Conservation (phyloP, 2,888 invertebrate genomes). For the Rhynchonema sp. region DNA sequence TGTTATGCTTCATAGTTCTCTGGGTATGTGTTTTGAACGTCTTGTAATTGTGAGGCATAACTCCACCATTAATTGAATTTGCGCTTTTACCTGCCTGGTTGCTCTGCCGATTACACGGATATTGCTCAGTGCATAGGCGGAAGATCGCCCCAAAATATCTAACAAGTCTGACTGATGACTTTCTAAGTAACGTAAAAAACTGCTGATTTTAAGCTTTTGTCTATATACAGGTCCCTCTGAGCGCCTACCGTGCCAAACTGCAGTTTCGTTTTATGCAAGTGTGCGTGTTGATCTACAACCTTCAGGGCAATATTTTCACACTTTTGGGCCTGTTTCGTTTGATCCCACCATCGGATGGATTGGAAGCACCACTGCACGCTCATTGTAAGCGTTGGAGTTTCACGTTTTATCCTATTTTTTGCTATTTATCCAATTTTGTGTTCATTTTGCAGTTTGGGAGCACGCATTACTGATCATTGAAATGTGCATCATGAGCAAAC, state of each 20-base stretch:
- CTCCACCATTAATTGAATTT: no score
- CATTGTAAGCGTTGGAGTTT: no score
- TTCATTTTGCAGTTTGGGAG: background rate
- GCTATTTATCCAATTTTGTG: no score
- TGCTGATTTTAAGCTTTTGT: background rate
- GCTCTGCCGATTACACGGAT: no score
- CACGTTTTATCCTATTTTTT: no score
- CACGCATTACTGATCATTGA: background rate
- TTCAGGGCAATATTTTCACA: background rate
- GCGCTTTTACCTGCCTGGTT: no score
- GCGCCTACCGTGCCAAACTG: background rate
- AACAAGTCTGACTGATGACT: no score
- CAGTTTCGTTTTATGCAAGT: background rate
- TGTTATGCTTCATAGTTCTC: background rate
- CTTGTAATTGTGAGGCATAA: no score
- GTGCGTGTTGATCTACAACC: background rate
- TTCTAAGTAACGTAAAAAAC: no score
- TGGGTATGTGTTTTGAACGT: no score
- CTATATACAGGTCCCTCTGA: background rate
- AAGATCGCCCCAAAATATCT: no score
- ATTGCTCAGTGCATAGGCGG: no score
- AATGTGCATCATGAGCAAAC: background rate
- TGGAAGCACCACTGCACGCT: background rate
- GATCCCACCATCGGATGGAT: background rate
- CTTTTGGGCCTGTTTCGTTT: background rate